Conservation (phyloP, 2,113 vertebrate genomes). For the Myodes glareolus region DNA sequence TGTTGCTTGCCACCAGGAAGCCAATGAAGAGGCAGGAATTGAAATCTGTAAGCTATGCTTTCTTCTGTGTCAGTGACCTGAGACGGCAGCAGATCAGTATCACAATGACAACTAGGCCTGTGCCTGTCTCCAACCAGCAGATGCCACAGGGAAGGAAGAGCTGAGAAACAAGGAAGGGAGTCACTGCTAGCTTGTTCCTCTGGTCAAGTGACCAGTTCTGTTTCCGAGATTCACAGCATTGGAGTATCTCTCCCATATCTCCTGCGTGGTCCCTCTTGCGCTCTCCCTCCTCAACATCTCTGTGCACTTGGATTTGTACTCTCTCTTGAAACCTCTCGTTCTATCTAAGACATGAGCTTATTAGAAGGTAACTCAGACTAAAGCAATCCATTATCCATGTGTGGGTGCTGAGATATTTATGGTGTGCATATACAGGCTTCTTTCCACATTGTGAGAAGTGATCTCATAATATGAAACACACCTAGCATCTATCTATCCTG, state of each 20-base stretch:
- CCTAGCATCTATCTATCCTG: background rate
- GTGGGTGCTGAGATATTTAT: background rate
- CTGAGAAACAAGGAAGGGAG: background rate
- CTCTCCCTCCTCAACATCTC: background rate
- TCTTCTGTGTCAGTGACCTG: background rate
- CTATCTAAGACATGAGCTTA: no score
- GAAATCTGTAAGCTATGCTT: background rate
- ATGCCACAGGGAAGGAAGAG: background rate
- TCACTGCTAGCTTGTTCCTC: background rate
- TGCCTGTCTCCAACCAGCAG: background rate
- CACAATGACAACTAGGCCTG: no score
- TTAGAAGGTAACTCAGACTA: background rate
- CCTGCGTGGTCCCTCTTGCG: background rate
- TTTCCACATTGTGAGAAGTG: background rate
- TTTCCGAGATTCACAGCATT: background rate
- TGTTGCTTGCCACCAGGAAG: background rate
- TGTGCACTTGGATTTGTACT: background rate
- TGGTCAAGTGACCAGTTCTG: background rate
- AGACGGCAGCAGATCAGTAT: background rate
- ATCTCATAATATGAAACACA: background rate
- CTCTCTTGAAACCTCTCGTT: background rate
- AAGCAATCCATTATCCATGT: background rate
- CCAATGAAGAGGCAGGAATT: background rate
- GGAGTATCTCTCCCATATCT: background rate
- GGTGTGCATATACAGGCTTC: background rate